Percentiles rank a stretch among this genome's conserved stretches.
These are phyloP conservation scores for Uropsilus gracilis DNA, from an alignment of 2,113 vertebrate species.

Conservation along the genomic window DNA sequence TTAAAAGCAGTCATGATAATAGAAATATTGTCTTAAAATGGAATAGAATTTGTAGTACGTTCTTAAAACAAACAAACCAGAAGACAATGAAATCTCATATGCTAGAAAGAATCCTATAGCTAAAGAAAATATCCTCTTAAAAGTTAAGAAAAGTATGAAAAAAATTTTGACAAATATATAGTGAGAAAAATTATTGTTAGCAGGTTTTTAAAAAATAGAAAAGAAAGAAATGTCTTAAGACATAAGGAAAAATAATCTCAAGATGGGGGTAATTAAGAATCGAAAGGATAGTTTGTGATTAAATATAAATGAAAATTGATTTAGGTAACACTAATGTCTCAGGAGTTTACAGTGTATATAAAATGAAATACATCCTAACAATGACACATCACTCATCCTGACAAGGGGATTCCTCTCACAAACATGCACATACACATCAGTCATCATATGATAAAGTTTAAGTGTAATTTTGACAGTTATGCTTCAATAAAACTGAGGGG, in stretches of 20 bases:
- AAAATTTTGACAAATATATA: background rate
- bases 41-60: background rate
- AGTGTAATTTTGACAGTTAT: background rate
- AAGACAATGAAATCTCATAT: background rate
- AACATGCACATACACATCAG: background rate
- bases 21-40: background rate
- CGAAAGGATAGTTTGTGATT: background rate
- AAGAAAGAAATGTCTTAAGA: background rate
- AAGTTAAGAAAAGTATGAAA: background rate
- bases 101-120: background rate
- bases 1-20: background rate
- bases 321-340: background rate
- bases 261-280: background rate
- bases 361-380: background rate
- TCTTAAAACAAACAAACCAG: background rate
- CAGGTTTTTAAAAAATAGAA: background rate
- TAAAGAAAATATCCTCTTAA: background rate
- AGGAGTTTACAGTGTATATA: background rate
- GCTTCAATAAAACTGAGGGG: background rate
- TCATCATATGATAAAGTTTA: background rate
- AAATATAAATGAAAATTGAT: background rate
- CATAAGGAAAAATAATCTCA: background rate
- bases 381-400: background rate
- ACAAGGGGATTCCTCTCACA: background rate
- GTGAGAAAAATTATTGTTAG: background rate